Evolutionary conservation across 35 echinoderm and acorn worm genomes (phyloP), one percentile per base, ranked within the genome.

Genomic region (Nesometra sesokonis): DNA sequence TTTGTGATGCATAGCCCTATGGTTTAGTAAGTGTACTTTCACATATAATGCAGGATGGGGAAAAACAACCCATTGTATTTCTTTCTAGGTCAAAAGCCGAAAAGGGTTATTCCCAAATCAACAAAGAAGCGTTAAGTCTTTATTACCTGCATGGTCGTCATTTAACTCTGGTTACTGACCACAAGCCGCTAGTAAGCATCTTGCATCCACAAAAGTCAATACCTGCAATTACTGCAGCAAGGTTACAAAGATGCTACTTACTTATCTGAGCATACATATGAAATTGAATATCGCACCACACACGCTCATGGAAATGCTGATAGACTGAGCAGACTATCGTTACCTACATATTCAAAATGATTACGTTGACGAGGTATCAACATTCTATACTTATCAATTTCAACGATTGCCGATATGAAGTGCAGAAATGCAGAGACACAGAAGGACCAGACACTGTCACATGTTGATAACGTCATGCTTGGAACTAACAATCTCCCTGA

Each of bases 1-100:
- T 81, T 47, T 39, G 47, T 31, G 37, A 77, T 47, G 86, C 86
- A 37, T 87, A 76, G 13, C 76, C 86, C 35, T 87, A 87, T 38
- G 67, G 35, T 0, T 8, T 88, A 31, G 81, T 80, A 27, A 80
- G 79, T 9, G 86, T 81, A 11, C 79, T 88, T 30, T 79, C 86
- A 29, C 36, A 80, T 79, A 35, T 77, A 0, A 32, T n/a, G 32
- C 31, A 4, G 8, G 85, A 27, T 34, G 85, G 76, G 15, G 78
- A 23, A 0, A 78, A 81, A 36, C 31, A 38, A 46, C 86, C 86
- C 19, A 82, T 88, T 47, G 86, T 37, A 32, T 88, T 88, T 47
- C 80, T 86, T 1, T 84, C 86, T 0, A 78, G 81, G 5, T 88
- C 91, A 67, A 32, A 80, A 30, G 81, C 91, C 67, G 82, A 80